Base-by-base conservation (phyloP, 2,888 invertebrate species). In the Ferdinandea cuprea region DNA sequence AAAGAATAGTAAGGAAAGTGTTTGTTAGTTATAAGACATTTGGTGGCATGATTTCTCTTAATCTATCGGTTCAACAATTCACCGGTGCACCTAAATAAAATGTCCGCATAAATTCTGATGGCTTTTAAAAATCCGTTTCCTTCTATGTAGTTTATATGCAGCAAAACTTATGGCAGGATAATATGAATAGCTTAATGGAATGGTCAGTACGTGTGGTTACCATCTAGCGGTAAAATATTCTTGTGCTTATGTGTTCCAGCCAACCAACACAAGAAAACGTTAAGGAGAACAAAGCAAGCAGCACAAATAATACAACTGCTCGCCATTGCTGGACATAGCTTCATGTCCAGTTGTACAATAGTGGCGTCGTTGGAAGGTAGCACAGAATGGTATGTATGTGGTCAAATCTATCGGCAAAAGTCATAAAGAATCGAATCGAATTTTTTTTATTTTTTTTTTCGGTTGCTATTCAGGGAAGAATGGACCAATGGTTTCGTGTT, bases 171-270 rank as follows among this genome's bases (percentile, higher is more conserved):
- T 80, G 76, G 74, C 69, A 80, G 69, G 74, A 80, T 80, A 69
- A 69, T 80, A 80, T 76, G 80, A 80, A 80, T 76, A 80, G 80
- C 80, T 80, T 76, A 80, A 80, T 80, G 80, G 76, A 80, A 80
- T 74, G 76, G 76, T 69, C 80, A 76, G 76, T 69, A 80, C 80
- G 76, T 80, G 80, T 65, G 74, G 61, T 61, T 28, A 58, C 61
- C 80, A 74, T 74, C 56, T 42, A 42, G 63, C 32, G 32, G 63
- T 37, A 61, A 61, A 63, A 48, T 40, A 59, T 40, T 37, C 35
- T 66, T 61, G 46, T 42, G 28, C 42, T 50, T 61, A 44, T 46
- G 30, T 48, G 35, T 42, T n/a, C 15, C 17, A 46, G 40, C 37
- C 61, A 17, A 77, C 15, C 17, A 46, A 48, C 37, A 69, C 28